These are phyloP conservation scores for Apodemia zela DNA, from an alignment of 2,888 invertebrate species.

Conservation along the genomic window DNA sequence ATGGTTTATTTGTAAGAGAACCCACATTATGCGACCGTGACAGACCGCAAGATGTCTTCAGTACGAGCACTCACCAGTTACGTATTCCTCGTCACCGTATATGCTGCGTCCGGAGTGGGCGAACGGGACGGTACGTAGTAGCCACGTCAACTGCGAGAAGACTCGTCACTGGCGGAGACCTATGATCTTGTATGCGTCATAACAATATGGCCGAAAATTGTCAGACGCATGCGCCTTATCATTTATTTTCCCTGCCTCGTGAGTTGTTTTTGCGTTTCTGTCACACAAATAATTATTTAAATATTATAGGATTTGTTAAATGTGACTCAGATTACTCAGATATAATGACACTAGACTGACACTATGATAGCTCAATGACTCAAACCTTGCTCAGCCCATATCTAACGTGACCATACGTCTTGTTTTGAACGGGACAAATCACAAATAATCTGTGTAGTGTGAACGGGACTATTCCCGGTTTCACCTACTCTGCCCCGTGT, in stretches of 20 bases:
- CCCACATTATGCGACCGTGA: constrained; percentile 71
- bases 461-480: too few relatives aligned
- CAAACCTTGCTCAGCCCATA: background rate
- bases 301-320: background rate
- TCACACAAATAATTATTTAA: background rate
- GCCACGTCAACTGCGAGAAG: constrained; percentile 94
- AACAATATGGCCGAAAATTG: constrained; percentile 84
- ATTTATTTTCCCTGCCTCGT: constrained; percentile 23
- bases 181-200: constrained; percentile 88
- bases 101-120: constrained; percentile 96
- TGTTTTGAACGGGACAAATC: too few relatives aligned
- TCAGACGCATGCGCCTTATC: constrained; percentile 67
- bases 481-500: too few relatives aligned
- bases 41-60: constrained; percentile 77
- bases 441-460: too few relatives aligned
- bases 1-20: constrained; percentile 49
- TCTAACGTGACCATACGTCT: too few relatives aligned
- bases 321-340: background rate
- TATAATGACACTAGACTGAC: constrained; percentile 1
- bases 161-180: constrained; percentile 91
- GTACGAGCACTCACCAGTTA: constrained; percentile 91
- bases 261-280: constrained; percentile 1
- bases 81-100: constrained; percentile 97
- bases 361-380: background rate
- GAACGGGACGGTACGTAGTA: constrained; percentile 95